Evolutionary conservation across 2,888 invertebrate species (phyloP).

Genomic region (Scaptomyza polygonia): DNA sequence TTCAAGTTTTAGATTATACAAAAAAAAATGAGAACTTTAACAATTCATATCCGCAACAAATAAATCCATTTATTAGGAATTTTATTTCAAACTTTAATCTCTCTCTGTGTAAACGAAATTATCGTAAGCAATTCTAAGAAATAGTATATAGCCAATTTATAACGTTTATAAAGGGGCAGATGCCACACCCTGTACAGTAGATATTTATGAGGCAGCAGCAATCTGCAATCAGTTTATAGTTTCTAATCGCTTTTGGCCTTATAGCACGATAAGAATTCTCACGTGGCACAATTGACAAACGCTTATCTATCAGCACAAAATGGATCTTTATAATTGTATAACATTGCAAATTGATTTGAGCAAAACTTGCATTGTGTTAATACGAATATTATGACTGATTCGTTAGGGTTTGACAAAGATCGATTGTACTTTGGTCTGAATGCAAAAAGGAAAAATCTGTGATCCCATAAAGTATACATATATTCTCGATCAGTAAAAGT

Average conservation of each 20-base stretch:
- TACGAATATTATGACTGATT: no score
- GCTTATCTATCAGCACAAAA: background rate
- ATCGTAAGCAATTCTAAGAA: background rate
- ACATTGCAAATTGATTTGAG: no score
- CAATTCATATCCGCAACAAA: background rate
- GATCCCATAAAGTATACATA: no score
- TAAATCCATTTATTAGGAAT: background rate
- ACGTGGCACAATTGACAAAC: background rate
- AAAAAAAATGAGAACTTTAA: no score
- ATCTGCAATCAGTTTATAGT: background rate
- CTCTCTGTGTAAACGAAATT: background rate
- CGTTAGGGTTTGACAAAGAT: no score
- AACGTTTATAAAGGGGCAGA: background rate
- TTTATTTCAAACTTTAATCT: background rate
- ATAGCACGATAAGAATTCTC: background rate
- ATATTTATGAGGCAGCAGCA: background rate
- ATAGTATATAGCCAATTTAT: background rate
- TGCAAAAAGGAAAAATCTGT: no score
- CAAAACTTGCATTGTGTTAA: no score
- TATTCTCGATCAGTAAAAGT: no score
- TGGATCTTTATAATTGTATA: no score
- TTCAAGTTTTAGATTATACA: no score
- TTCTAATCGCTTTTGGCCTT: background rate
- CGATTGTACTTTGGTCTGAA: no score
- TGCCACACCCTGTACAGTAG: background rate